These are phyloP conservation scores for Spheniscus humboldti DNA, from an alignment of 2,797 vertebrate species.

Conservation along the genomic window DNA sequence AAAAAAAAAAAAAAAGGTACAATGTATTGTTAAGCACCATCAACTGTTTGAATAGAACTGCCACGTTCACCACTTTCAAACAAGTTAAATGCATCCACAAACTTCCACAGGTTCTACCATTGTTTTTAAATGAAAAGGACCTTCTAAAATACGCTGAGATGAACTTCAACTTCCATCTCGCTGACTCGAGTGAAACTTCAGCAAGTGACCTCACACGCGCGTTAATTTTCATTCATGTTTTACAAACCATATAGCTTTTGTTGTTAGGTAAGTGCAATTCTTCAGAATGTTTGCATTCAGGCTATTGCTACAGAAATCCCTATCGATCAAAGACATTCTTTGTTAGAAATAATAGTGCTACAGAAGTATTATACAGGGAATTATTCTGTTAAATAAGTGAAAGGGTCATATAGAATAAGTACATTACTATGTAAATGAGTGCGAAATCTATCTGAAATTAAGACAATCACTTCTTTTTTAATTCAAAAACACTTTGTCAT, in stretches of 20 bases:
- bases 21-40: slow-evolving; percentile 48
- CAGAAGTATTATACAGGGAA: not conserved
- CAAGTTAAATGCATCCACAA: slow-evolving; percentile 41
- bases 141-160: slow-evolving; percentile 62
- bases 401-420: not conserved
- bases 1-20: slow-evolving; percentile 38
- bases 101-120: slow-evolving; percentile 70
- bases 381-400: not conserved
- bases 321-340: slow-evolving; percentile 32
- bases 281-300: slow-evolving; percentile 51
- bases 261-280: slow-evolving; percentile 21
- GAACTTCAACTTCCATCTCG: slow-evolving; percentile 39
- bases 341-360: not conserved
- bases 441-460: not conserved
- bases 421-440: accelerated
- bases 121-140: slow-evolving; percentile 64
- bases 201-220: slow-evolving; percentile 31
- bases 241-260: slow-evolving; percentile 29
- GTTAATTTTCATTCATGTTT: slow-evolving; percentile 37
- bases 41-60: slow-evolving; percentile 50
- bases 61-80: slow-evolving; percentile 55
- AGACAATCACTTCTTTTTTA: not conserved
- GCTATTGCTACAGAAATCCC: slow-evolving; percentile 31
- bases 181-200: slow-evolving; percentile 51
- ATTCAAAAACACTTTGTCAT: not conserved